Evolutionary conservation across 2,888 invertebrate species (phyloP).

Genomic region (Tipula confusa): DNA sequence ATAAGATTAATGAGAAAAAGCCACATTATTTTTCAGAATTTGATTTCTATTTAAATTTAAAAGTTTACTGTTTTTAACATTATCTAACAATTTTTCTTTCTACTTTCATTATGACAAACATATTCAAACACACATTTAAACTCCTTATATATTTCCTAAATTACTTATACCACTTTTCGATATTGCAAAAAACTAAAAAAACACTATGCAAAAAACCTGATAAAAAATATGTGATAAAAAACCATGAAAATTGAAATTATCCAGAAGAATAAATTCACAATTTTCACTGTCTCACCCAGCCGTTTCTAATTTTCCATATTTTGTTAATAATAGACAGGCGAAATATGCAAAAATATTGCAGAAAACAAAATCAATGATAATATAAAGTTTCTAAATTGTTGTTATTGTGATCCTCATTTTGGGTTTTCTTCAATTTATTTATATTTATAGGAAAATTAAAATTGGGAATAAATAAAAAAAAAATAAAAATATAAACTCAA

Average conservation of each 20-base stretch:
- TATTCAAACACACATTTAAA: background rate
- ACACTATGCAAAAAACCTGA: background rate
- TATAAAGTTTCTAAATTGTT: background rate
- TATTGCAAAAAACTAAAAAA: no score
- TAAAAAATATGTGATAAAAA: no score
- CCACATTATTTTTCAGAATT: background rate
- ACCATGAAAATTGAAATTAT: background rate
- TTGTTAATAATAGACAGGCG: background rate
- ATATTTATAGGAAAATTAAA: background rate
- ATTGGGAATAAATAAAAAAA: background rate
- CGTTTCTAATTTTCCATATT: background rate
- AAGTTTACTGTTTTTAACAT: background rate
- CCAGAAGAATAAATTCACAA: background rate
- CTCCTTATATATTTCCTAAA: background rate
- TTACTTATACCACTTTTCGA: background rate
- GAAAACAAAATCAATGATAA: background rate
- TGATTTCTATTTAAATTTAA: background rate
- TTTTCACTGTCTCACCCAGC: background rate
- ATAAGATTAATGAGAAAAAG: background rate
- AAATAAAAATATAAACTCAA: no score
- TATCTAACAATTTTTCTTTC: background rate
- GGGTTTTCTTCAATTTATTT: background rate
- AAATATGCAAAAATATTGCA: background rate
- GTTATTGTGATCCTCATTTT: background rate
- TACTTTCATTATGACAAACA: background rate